Percentiles rank a stretch among this genome's conserved stretches.
Evolutionary conservation across 2,888 invertebrate species (phyloP).

Genomic region (Helobdella robusta): DNA sequence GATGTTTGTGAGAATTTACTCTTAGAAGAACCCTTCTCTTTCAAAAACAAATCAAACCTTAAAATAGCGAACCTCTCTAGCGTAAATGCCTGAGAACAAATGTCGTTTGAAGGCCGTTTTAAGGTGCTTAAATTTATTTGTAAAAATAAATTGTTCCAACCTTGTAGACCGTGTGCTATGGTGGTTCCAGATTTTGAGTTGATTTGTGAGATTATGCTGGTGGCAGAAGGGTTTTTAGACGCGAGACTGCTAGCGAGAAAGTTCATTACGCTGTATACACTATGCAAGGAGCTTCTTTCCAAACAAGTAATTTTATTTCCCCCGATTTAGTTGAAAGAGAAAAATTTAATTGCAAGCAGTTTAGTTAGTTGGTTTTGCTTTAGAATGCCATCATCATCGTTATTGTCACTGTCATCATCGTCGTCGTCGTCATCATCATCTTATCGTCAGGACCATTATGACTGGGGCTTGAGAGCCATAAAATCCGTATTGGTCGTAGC

Average conservation of each 20-base stretch:
- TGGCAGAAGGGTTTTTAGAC: constrained; percentile 92
- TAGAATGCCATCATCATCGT: too few species aligned
- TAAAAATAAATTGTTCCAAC: background rate
- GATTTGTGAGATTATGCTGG: constrained; percentile 95
- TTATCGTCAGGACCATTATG: constrained; percentile 75
- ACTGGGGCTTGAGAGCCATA: constrained; percentile 87
- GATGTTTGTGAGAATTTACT: too few species aligned
- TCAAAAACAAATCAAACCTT: too few species aligned
- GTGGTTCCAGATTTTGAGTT: constrained; percentile 93
- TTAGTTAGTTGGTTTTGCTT: too few species aligned
- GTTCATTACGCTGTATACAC: constrained; percentile 85
- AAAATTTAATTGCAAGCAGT: too few species aligned
- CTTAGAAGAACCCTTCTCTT: too few species aligned
- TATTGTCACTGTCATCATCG: too few species aligned
- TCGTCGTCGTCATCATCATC: too few species aligned
- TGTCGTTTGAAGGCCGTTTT: background rate
- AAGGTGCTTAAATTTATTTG: background rate
- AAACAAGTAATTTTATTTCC: constrained; percentile 59
- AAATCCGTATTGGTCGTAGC: constrained; percentile 92
- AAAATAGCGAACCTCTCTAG: too few species aligned
- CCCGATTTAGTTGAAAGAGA: too few species aligned
- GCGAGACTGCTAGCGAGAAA: constrained; percentile 83
- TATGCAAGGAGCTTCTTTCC: constrained; percentile 84
- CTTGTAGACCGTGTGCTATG: constrained; percentile 86
- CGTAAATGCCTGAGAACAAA: background rate